A percentile compares a stretch with the other conserved stretches of the same genome.
Evolutionary conservation across 2,113 vertebrate species (phyloP).

Genomic region (Leucopsar rothschildi): DNA sequence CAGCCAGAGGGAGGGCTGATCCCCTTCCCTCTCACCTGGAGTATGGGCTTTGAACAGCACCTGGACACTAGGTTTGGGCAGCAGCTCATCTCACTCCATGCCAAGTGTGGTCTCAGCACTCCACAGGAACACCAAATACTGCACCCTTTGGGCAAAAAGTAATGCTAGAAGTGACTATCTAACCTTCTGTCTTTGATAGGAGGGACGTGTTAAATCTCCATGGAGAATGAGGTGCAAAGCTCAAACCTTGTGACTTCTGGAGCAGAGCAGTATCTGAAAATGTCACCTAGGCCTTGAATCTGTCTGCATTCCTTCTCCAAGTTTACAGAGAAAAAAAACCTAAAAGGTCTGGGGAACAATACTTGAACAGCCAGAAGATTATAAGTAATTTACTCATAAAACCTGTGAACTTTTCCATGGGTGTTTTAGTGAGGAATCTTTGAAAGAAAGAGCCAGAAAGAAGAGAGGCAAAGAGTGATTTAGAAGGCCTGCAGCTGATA

Average conservation of each 20-base stretch:
- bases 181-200: background rate
- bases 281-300: background rate
- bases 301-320: slow-evolving; percentile 23
- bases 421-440: slow-evolving; percentile 30
- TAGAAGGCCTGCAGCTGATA: background rate
- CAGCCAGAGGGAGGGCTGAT: background rate
- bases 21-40: background rate
- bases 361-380: background rate
- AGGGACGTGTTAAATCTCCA: background rate
- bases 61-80: background rate
- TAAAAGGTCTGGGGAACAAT: background rate
- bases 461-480: background rate
- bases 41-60: background rate
- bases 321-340: slow-evolving; percentile 26
- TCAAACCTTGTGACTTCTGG: background rate
- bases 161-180: background rate
- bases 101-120: background rate
- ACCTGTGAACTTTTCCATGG: slow-evolving; percentile 6
- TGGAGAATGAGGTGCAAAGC: slow-evolving; percentile 10
- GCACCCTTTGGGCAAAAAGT: background rate
- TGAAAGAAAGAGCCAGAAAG: background rate
- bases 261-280: background rate
- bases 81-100: background rate
- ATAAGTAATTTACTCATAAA: slow-evolving; percentile 13
- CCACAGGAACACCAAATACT: background rate